Evolutionary conservation across 2,113 vertebrate genomes (phyloP), one percentile per base, ranked within the genome.

Genomic region (Heliornis fulica): DNA sequence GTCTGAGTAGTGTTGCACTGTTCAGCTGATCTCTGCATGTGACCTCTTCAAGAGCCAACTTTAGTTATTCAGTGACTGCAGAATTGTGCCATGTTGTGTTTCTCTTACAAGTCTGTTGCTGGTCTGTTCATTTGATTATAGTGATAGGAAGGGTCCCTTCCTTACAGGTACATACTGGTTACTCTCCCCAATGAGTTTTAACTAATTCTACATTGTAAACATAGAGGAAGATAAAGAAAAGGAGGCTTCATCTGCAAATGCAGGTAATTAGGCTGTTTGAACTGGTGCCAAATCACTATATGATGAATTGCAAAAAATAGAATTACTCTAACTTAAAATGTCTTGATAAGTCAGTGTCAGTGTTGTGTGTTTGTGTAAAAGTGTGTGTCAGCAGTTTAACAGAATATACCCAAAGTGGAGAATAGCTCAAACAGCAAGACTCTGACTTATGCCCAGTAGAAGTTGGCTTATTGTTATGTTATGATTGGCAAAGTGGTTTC

Each of bases 401-500:
- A 68, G 75, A 50, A 3, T 5, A 6, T 22, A 36, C 56, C 6
- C 14, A 13, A 43, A 65, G 84, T 3, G 31, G 13, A 86, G 75
- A 70, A 31, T 85, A 63, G 65, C 85, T 83, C n/a, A 21, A 66
- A 41, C 75, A 88, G 81, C 71, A 65, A 26, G 57, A 57, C 79
- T 41, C 66, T 80, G 91, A 65, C 61, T 94, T 45, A 32, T 77
- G 85, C 92, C 92, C 89, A 48, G 81, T 48, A 89, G 84, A 90
- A 95, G 41, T 72, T 74, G 78, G 79, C 56, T 79, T 36, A 31
- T 32, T 68, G 71, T 65, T 83, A 13, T 92, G 85, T 93, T 96
- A 40, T 87, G 80, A 11, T 93, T 97, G 95, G 95, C 95, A 13
- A 23, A 43, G 83, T 46, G 60, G n/a, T 61, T 92, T 94, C 81